Conservation (phyloP, 2,113 vertebrate genomes). For the Megalops atlanticus region DNA sequence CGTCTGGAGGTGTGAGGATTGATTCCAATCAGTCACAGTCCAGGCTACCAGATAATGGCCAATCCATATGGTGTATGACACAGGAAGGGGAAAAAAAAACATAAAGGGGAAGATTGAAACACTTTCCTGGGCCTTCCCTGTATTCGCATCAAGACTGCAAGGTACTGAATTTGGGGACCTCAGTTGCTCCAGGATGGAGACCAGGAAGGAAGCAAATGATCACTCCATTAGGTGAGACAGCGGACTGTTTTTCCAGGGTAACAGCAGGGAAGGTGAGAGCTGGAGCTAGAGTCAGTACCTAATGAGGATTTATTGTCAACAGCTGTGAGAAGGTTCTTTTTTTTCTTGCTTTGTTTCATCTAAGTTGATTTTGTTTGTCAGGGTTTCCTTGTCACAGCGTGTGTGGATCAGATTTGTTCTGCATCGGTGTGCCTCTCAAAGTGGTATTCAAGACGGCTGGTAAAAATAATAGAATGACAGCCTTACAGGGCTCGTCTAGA, state of each 20-base stretch:
- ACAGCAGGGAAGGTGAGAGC: too few species aligned
- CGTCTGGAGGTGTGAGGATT: neutral
- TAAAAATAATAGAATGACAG: neutral
- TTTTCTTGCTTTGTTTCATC: too few species aligned
- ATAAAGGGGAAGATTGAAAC: neutral
- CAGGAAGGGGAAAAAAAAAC: neutral
- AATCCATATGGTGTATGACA: neutral
- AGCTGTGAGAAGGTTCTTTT: too few species aligned
- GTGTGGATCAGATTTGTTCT: too few species aligned
- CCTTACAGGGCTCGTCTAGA: neutral
- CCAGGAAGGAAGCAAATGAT: neutral
- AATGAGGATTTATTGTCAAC: conserved; percentile 1
- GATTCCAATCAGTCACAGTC: neutral
- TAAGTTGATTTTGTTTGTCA: too few species aligned
- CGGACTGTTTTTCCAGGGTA: neutral
- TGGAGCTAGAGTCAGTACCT: neutral
- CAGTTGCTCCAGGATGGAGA: neutral
- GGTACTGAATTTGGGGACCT: too few species aligned
- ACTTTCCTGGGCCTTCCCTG: neutral
- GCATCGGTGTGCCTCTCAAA: too few species aligned
- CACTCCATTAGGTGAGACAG: neutral
- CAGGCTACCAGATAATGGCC: neutral
- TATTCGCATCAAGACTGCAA: too few species aligned
- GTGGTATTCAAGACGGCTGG: too few species aligned
- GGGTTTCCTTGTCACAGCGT: too few species aligned